phyloP scores from a whole-genome alignment of 2,113 vertebrate species.

The Semnornis frantzii region DNA sequence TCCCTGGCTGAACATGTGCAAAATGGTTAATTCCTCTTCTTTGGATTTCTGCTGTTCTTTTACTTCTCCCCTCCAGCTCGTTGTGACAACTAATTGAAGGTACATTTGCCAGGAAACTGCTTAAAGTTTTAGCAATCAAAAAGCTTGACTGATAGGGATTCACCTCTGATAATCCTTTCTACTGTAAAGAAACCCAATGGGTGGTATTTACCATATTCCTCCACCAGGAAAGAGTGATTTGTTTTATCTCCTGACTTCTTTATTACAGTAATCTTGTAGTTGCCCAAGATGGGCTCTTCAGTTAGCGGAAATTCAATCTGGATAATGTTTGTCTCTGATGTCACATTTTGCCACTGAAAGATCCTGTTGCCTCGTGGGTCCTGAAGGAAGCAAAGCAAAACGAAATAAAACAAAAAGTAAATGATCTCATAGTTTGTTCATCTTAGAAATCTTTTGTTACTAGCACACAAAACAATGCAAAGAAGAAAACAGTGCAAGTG shows the following conservation, averaged over 20 bases:
- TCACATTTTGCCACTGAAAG: slow-evolving; percentile 65
- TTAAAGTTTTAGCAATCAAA: not conserved
- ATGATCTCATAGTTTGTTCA: not conserved
- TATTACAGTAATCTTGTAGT: slow-evolving; percentile 33
- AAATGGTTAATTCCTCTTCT: not conserved
- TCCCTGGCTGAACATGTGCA: not conserved
- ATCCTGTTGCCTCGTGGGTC: slow-evolving; percentile 67
- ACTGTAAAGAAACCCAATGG: not conserved
- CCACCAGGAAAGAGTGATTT: slow-evolving; percentile 47
- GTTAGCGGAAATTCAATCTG: slow-evolving; percentile 53
- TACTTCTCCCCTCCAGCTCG: not conserved
- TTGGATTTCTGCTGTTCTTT: not conserved
- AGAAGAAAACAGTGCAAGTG: not conserved
- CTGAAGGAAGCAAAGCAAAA: not conserved
- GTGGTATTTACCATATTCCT: slow-evolving; percentile 66
- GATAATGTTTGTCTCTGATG: not conserved
- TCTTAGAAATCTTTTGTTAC: not conserved
- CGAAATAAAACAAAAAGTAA: not conserved
- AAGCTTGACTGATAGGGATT: not conserved
- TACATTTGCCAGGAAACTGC: not conserved
- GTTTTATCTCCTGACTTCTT: slow-evolving; percentile 12
- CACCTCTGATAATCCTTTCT: not conserved
- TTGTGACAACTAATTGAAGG: not conserved
- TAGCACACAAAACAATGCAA: not conserved
- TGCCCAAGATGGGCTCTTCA: slow-evolving; percentile 61